Evolutionary conservation across 1,140 invertebrate species (phyloP).

Genomic region (Drosophila mojavensis): DNA sequence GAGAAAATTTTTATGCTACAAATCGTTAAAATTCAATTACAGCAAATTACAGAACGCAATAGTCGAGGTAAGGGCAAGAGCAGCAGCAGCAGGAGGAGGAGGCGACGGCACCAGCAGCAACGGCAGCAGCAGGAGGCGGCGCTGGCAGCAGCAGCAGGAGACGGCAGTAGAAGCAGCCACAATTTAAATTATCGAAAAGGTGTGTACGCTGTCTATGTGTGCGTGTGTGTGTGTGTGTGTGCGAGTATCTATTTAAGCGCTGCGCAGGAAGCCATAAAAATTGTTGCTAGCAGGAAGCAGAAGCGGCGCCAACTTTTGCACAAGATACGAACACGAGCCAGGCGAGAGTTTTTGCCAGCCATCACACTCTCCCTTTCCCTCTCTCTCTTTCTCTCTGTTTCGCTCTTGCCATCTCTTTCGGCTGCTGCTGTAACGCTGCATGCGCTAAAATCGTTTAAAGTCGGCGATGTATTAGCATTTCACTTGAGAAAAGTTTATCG

Average conservation of each 20-base stretch:
- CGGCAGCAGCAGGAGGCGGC: neutral
- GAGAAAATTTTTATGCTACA: constrained; percentile 41
- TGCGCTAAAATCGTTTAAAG: constrained; percentile 51
- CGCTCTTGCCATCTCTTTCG: neutral
- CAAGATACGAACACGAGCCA: constrained; percentile 41
- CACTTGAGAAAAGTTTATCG: constrained; percentile 61
- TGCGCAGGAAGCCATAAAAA: constrained; percentile 72
- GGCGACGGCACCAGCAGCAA: neutral
- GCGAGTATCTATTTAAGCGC: constrained; percentile 56
- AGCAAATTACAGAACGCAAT: constrained; percentile 51
- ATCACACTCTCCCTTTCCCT: neutral
- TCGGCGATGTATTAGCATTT: constrained; percentile 61
- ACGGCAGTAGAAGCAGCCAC: constrained; percentile 4
- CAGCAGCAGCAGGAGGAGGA: neutral
- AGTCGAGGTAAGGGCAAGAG: neutral
- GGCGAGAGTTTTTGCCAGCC: constrained; percentile 5
- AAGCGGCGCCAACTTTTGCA: constrained; percentile 52
- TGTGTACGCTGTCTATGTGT: constrained; percentile 5
- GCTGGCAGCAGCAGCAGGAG: neutral
- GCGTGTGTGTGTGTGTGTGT: constrained; percentile 12
- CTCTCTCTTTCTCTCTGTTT: neutral
- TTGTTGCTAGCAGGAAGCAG: constrained; percentile 59
- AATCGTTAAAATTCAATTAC: constrained; percentile 71
- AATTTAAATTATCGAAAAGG: constrained; percentile 68
- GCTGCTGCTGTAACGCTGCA: neutral